Conservation (phyloP, 2,113 vertebrate species). For the Acanthochromis polyacanthus region DNA sequence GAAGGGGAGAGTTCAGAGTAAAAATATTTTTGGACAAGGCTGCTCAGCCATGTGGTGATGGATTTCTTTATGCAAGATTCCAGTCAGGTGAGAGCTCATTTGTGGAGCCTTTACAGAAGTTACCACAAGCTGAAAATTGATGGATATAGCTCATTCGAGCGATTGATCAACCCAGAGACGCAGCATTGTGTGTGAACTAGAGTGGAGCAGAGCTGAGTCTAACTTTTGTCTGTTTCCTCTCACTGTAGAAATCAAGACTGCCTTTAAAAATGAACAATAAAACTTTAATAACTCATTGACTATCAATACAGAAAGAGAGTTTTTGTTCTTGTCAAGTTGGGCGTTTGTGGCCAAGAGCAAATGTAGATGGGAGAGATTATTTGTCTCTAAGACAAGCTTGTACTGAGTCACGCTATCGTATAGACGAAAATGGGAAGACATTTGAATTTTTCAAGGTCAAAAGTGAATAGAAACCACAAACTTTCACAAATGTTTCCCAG, state of each 20-base stretch:
- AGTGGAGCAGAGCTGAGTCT: not conserved
- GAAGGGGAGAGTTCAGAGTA: no score
- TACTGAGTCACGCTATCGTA: not conserved
- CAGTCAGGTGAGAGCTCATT: not conserved
- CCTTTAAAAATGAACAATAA: slow-evolving; percentile 1
- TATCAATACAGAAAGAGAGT: not conserved
- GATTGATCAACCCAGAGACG: not conserved
- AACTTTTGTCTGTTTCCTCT: not conserved
- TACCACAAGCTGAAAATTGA: not conserved
- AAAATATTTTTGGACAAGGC: no score
- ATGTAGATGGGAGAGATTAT: not conserved
- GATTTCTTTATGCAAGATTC: not conserved
- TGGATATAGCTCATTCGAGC: not conserved
- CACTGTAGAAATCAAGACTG: not conserved
- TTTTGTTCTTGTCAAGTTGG: not conserved
- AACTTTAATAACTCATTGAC: not conserved
- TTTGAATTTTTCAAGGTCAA: slow-evolving; percentile 3
- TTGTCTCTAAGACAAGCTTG: not conserved
- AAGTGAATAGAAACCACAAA: not conserved
- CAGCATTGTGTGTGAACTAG: not conserved
- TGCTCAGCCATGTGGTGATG: not conserved
- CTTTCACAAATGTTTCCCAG: not conserved
- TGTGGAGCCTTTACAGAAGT: slow-evolving; percentile 1
- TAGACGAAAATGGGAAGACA: not conserved
- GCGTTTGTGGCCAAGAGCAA: not conserved